Percentiles rank a stretch among this genome's conserved stretches.
Evolutionary conservation across 2,888 invertebrate genomes (phyloP).

Genomic region (Pristionchus entomophagus): DNA sequence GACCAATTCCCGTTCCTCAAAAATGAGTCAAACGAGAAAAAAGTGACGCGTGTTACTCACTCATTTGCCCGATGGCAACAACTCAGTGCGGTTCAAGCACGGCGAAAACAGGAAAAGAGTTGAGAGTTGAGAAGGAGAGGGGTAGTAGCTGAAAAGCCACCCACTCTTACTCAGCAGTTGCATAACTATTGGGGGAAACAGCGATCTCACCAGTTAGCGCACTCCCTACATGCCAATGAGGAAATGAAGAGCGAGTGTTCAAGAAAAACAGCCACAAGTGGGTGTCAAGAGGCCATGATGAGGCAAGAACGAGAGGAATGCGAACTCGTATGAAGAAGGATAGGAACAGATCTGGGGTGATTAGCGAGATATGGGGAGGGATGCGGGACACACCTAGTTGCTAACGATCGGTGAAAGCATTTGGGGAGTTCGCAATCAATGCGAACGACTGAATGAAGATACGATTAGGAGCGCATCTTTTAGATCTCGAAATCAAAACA

Average conservation of each 20-base stretch:
- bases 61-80: neutral
- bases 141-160: slow-evolving; percentile 20
- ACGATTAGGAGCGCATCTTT: neutral
- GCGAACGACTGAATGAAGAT: neutral
- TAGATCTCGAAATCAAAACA: neutral
- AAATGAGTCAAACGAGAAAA: neutral
- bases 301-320: neutral
- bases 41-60: neutral
- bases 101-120: slow-evolving; percentile 29
- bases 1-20: neutral
- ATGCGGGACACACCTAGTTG: slow-evolving; percentile 3
- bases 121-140: neutral
- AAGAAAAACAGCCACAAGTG: slow-evolving; percentile 17
- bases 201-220: neutral
- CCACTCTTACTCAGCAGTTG: slow-evolving; percentile 1
- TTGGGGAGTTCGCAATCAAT: too few relatives aligned
- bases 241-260: slow-evolving; percentile 34
- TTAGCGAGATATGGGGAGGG: too few relatives aligned
- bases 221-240: neutral
- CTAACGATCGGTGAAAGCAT: neutral
- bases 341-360: neutral
- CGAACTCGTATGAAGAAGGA: neutral
- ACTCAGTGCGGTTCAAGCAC: slow-evolving; percentile 7
- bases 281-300: neutral
- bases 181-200: neutral